A percentile compares a stretch with the other conserved stretches of the same genome.
Conservation (phyloP, 2,113 vertebrate genomes). For the Acanthisitta chloris region DNA sequence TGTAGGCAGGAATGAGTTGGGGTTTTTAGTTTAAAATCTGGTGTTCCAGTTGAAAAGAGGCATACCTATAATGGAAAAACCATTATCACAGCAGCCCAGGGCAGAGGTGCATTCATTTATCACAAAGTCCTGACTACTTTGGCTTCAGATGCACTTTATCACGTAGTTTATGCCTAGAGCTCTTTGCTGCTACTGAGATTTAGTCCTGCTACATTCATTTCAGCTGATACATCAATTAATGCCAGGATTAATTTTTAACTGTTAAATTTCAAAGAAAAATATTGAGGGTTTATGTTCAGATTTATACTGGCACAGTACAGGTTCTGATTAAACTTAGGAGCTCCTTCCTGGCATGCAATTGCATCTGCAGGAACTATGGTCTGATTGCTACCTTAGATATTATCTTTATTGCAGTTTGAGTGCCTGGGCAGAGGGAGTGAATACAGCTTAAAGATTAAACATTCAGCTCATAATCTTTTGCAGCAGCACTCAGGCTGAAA, state of each 20-base stretch:
- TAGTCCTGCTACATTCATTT: background rate
- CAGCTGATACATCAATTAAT: background rate
- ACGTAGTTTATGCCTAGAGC: background rate
- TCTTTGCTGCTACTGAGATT: background rate
- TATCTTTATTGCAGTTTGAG: background rate
- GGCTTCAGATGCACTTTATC: background rate
- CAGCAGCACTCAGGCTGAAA: background rate
- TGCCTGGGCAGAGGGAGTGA: background rate
- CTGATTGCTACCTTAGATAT: background rate
- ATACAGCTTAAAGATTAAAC: background rate
- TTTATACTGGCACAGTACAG: background rate
- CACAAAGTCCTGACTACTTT: background rate
- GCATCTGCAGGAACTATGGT: background rate
- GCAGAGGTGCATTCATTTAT: background rate
- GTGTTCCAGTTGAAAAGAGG: background rate
- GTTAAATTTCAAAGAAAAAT: background rate
- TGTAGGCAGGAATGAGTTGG: background rate
- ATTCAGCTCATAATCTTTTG: slow-evolving; percentile 3
- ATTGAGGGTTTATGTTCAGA: background rate
- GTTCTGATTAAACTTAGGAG: background rate
- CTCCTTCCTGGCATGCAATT: background rate
- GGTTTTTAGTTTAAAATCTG: background rate
- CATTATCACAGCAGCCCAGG: background rate
- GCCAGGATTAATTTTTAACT: background rate
- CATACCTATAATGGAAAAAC: background rate